phyloP scores from a whole-genome alignment of 2,797 vertebrate species.

The Pogoniulus pusillus region DNA sequence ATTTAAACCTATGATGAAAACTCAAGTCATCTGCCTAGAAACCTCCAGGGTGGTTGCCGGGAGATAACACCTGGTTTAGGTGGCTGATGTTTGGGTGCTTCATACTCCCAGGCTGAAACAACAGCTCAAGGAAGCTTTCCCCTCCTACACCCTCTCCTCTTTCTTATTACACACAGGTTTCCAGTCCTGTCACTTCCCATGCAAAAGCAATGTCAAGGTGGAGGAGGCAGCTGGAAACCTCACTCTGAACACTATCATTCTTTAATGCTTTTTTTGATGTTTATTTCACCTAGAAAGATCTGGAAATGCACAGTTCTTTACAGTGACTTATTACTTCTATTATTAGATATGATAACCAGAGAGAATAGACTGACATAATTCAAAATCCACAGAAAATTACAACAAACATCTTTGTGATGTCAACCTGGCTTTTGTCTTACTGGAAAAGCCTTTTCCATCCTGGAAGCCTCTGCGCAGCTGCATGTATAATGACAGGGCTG shows the following conservation, averaged over 20 bases:
- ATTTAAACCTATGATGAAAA: neutral
- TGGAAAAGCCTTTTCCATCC: neutral
- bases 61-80: neutral
- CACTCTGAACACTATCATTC: neutral
- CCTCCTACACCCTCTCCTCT: neutral
- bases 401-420: neutral
- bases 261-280: neutral
- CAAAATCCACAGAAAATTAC: slow-evolving; percentile 38
- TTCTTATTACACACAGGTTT: neutral
- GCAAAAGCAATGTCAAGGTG: neutral
- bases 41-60: neutral
- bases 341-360: slow-evolving; percentile 5
- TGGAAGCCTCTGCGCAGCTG: neutral
- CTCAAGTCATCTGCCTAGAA: neutral
- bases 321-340: slow-evolving; percentile 35
- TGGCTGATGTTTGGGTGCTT: neutral
- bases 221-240: neutral
- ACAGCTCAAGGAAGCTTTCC: neutral
- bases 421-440: neutral
- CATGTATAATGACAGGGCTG: neutral
- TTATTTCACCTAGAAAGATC: slow-evolving; percentile 5
- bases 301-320: neutral
- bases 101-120: neutral
- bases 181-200: neutral
- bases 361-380: slow-evolving; percentile 49